phyloP scores from a whole-genome alignment of 2,888 invertebrate genomes.

The Harpalus rubripes region DNA sequence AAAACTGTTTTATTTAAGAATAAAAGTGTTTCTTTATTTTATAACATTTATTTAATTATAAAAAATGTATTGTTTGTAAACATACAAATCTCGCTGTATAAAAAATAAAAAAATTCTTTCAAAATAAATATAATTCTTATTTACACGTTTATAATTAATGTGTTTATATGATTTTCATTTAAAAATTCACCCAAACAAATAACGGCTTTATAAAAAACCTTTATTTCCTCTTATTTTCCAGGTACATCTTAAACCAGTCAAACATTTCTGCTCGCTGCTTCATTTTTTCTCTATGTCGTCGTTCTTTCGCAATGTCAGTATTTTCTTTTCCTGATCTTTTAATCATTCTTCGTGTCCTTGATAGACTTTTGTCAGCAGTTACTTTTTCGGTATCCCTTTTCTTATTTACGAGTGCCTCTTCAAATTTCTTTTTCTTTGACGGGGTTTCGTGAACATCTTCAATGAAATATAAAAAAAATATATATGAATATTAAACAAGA shows the following conservation, averaged over 20 bases:
- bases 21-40: background rate
- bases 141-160: background rate
- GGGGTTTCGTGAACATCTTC: slow-evolving; percentile 12
- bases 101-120: background rate
- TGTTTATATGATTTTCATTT: background rate
- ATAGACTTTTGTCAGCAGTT: too few relatives aligned
- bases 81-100: slow-evolving; percentile 3
- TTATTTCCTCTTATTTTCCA: background rate
- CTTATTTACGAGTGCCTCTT: too few relatives aligned
- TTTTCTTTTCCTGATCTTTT: background rate
- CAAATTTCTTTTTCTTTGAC: background rate
- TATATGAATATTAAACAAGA: background rate
- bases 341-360: background rate
- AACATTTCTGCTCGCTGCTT: slow-evolving; percentile 2
- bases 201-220: background rate
- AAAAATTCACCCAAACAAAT: background rate
- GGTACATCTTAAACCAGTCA: slow-evolving; percentile 1
- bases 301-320: background rate
- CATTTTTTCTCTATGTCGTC: slow-evolving; percentile 15
- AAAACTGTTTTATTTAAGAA: slow-evolving; percentile 7
- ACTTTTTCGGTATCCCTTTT: too few relatives aligned
- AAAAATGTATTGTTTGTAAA: background rate
- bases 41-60: background rate
- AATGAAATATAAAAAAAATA: background rate
- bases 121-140: background rate